Conservation (phyloP, 2,888 invertebrate genomes). For the Odontocerum albicorne region DNA sequence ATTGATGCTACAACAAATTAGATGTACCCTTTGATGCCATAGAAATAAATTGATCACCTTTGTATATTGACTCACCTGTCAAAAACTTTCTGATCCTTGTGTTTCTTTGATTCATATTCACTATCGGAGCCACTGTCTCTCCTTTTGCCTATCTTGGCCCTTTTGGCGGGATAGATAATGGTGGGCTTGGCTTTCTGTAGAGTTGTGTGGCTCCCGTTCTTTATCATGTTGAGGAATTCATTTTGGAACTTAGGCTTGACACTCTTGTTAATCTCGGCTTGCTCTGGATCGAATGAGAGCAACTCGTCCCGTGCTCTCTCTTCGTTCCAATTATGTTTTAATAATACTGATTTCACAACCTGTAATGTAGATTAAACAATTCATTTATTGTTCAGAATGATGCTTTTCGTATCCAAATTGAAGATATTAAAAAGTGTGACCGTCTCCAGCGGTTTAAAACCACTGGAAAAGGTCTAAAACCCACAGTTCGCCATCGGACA, state of each 20-base stretch:
- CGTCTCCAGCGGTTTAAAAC: no score
- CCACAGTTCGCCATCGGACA: no score
- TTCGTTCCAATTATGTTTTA: conserved; percentile 59
- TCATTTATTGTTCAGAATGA: no score
- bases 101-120: conserved; percentile 60
- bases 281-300: conserved; percentile 53
- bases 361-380: conserved; percentile 44
- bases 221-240: conserved; percentile 16
- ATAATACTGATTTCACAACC: conserved; percentile 58
- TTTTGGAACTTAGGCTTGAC: conserved; percentile 44
- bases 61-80: conserved; percentile 69
- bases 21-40: no score
- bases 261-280: conserved; percentile 50
- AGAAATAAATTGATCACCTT: no score
- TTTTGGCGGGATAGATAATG: conserved; percentile 3
- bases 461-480: no score
- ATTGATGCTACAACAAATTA: no score
- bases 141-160: conserved; percentile 9
- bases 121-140: conserved; percentile 61
- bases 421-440: no score
- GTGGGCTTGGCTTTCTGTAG: not conserved
- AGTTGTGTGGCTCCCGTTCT: conserved; percentile 3
- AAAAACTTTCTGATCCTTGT: conserved; percentile 65
- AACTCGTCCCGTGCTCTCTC: conserved; percentile 59
- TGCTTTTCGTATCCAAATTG: no score